These are phyloP conservation scores for Theretra japonica DNA, from an alignment of 2,888 invertebrate species.

Conservation along the genomic window DNA sequence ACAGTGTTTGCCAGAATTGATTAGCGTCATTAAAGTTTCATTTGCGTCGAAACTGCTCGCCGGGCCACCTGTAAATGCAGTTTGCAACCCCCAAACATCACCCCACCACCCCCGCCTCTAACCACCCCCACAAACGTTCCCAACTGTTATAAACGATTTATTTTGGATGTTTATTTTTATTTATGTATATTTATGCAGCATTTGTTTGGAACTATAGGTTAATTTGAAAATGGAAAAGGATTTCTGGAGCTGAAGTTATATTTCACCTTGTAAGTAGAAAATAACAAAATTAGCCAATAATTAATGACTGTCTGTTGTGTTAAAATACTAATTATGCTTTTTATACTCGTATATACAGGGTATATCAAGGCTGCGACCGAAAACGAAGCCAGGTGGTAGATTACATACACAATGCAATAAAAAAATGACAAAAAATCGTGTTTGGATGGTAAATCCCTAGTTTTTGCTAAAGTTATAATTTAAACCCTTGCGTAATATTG, in stretches of 20 bases:
- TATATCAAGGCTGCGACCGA: too few relatives aligned
- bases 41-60: slow-evolving; percentile 10
- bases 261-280: too few relatives aligned
- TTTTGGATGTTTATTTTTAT: slow-evolving; percentile 21
- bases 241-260: neutral
- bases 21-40: slow-evolving; percentile 27
- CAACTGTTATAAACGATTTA: slow-evolving; percentile 11
- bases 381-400: too few relatives aligned
- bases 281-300: too few relatives aligned
- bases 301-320: too few relatives aligned
- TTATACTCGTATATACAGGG: too few relatives aligned
- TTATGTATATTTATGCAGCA: neutral
- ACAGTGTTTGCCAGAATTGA: slow-evolving; percentile 18
- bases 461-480: too few relatives aligned
- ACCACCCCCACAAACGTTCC: neutral
- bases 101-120: neutral
- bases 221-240: neutral
- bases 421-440: too few relatives aligned
- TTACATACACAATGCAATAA: too few relatives aligned
- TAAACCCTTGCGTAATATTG: too few relatives aligned
- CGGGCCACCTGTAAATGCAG: slow-evolving; percentile 30
- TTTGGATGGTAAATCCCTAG: too few relatives aligned
- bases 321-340: too few relatives aligned
- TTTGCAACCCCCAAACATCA: slow-evolving; percentile 1
- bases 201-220: neutral